Evolutionary conservation across 2,113 vertebrate species (phyloP).

Genomic region (Mesitornis unicolor): DNA sequence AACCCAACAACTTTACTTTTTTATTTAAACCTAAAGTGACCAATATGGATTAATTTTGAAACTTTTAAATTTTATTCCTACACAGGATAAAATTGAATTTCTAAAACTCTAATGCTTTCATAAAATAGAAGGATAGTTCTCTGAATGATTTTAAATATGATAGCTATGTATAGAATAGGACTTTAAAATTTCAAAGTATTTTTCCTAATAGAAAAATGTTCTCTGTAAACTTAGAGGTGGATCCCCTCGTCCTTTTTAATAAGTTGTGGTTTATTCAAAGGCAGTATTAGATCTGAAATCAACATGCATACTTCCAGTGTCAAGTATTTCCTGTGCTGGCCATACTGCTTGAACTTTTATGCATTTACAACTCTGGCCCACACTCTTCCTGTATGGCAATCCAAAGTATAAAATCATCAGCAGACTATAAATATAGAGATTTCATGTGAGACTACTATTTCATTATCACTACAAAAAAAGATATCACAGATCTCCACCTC

Average conservation of each 20-base stretch:
- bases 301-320: background rate
- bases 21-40: background rate
- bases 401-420: background rate
- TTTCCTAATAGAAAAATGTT: background rate
- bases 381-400: background rate
- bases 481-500: background rate
- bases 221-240: background rate
- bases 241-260: background rate
- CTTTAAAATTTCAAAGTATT: background rate
- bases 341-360: background rate
- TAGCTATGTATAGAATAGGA: background rate
- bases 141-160: background rate
- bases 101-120: background rate
- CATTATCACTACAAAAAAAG: background rate
- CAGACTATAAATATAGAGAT: background rate
- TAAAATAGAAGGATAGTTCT: background rate
- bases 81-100: background rate
- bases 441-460: background rate
- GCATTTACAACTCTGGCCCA: background rate
- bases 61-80: background rate
- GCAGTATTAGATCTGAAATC: background rate
- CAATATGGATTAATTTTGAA: background rate
- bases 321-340: background rate
- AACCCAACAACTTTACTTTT: background rate
- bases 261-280: background rate